phyloP scores from a whole-genome alignment of 2,888 invertebrate species.

The Galerucella nymphaeae region DNA sequence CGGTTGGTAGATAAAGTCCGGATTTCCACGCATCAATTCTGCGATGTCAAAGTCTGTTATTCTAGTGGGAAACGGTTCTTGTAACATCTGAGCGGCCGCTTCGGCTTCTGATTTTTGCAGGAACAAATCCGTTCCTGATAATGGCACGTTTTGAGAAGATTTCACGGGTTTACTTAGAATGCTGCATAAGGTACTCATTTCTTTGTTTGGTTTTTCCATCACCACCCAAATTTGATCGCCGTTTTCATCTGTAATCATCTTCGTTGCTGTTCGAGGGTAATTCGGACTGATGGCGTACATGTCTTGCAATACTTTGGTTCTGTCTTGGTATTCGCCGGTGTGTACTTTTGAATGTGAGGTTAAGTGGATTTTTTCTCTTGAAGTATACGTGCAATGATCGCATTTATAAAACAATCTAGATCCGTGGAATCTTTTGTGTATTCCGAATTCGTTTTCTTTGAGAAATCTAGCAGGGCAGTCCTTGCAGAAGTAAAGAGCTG shows the following conservation, averaged over 20 bases:
- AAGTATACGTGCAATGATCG: conserved; percentile 81
- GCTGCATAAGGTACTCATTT: conserved; percentile 48
- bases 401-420: conserved; percentile 75
- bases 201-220: conserved; percentile 50
- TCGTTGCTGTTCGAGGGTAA: conserved; percentile 73
- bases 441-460: conserved; percentile 77
- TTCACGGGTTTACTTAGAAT: conserved; percentile 52
- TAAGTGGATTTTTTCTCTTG: conserved; percentile 76
- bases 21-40: conserved; percentile 78
- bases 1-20: conserved; percentile 81
- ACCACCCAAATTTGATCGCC: conserved; percentile 67
- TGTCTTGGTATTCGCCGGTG: conserved; percentile 81
- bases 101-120: conserved; percentile 72
- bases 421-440: conserved; percentile 79
- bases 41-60: conserved; percentile 76
- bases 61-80: conserved; percentile 45
- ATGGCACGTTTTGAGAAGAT: conserved; percentile 65
- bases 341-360: conserved; percentile 78
- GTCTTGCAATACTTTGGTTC: conserved; percentile 76
- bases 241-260: conserved; percentile 61
- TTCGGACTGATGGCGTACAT: conserved; percentile 74
- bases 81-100: conserved; percentile 66
- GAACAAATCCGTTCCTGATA: conserved; percentile 75
- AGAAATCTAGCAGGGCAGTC: conserved; percentile 88
- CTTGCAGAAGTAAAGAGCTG: conserved; percentile 77